Evolutionary conservation across 2,113 vertebrate genomes (phyloP).

Genomic region (Dendropsophus ebraccatus): DNA sequence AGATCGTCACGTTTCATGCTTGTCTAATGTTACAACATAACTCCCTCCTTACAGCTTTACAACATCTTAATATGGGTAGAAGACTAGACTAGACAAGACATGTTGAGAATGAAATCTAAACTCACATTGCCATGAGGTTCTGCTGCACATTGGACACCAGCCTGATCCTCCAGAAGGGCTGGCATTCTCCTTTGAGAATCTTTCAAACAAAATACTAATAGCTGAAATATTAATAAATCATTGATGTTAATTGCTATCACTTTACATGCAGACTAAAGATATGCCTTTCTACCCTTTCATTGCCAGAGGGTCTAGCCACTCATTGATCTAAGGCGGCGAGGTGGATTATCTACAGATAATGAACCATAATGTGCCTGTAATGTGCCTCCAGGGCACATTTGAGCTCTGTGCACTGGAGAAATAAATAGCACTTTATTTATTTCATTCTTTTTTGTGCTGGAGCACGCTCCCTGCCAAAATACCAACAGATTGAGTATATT

Average conservation of each 20-base stretch:
- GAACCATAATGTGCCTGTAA: conserved; percentile 58
- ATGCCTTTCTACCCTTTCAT: conserved; percentile 37
- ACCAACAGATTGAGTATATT: conserved; percentile 57
- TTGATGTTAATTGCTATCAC: conserved; percentile 48
- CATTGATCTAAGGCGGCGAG: conserved; percentile 47
- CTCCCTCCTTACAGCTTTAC: not conserved
- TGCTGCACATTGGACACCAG: conserved; percentile 25
- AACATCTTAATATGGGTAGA: no score
- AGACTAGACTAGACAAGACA: not conserved
- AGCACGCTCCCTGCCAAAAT: conserved; percentile 43
- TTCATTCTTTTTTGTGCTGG: conserved; percentile 49
- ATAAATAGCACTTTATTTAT: conserved; percentile 58
- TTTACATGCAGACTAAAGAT: conserved; percentile 34
- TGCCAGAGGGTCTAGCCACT: conserved; percentile 44
- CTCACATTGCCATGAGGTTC: not conserved
- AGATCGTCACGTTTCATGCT: no score
- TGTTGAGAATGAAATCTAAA: not conserved
- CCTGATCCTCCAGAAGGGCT: conserved; percentile 35
- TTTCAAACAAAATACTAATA: conserved; percentile 53
- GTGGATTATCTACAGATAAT: conserved; percentile 54
- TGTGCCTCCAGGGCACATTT: conserved; percentile 56
- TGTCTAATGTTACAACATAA: no score
- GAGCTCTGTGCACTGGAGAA: conserved; percentile 41
- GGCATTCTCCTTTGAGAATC: conserved; percentile 37
- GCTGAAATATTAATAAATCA: conserved; percentile 52